phyloP scores from a whole-genome alignment of 2,888 invertebrate genomes.

The Gasteruption jaculator region DNA sequence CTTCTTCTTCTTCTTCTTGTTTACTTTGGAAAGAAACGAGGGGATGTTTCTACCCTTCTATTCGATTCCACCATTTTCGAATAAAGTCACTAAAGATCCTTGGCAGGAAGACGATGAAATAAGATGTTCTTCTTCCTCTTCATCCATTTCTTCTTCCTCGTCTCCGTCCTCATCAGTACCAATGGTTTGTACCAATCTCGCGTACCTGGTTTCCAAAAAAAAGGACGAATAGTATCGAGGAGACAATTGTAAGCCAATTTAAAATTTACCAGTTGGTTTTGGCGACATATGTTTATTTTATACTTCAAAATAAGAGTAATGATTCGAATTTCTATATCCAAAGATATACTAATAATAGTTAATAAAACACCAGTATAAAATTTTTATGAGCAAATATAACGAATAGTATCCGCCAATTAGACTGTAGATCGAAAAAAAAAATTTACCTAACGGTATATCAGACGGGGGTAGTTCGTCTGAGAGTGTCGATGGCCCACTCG shows the following conservation, averaged over 20 bases:
- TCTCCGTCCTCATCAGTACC: slow-evolving; percentile 34
- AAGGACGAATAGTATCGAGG: no score
- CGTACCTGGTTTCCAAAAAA: no score
- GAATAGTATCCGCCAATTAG: no score
- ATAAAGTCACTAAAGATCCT: slow-evolving; percentile 3
- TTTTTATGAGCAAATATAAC: neutral
- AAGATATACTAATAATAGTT: slow-evolving; percentile 1
- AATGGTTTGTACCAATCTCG: slow-evolving; percentile 41
- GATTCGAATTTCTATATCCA: neutral
- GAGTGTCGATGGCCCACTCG: slow-evolving; percentile 51
- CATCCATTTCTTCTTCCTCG: slow-evolving; percentile 20
- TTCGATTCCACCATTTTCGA: no score
- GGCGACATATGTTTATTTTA: no score
- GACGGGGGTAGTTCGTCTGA: slow-evolving; percentile 52
- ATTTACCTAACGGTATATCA: slow-evolving; percentile 48
- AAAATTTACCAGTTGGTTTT: no score
- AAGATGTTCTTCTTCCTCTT: slow-evolving; percentile 17
- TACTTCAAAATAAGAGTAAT: slow-evolving; percentile 1
- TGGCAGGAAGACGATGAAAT: slow-evolving; percentile 20
- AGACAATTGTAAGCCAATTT: no score
- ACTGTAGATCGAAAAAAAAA: slow-evolving; percentile 19
- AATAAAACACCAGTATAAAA: no score
- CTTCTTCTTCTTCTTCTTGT: no score
- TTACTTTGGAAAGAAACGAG: no score
- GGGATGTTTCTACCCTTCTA: no score